phyloP scores from a whole-genome alignment of 2,797 vertebrate species.

The Varecia variegata region DNA sequence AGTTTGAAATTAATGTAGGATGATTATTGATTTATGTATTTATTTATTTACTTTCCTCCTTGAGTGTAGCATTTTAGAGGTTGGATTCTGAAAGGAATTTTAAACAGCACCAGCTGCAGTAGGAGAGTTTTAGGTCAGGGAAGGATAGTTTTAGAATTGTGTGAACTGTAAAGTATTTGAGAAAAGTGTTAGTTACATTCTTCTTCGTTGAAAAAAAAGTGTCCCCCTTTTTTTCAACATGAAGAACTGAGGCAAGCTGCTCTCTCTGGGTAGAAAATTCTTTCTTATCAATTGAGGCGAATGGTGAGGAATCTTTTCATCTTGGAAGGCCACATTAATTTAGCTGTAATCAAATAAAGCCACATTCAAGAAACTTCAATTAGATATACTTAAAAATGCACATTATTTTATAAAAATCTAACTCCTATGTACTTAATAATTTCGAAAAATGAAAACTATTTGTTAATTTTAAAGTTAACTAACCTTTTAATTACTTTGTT shows the following conservation, averaged over 20 bases:
- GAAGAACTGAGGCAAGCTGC: neutral
- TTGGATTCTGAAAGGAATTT: conserved; percentile 21
- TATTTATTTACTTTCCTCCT: conserved; percentile 51
- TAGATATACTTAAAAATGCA: neutral
- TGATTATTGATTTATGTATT: conserved; percentile 51
- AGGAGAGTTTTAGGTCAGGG: neutral
- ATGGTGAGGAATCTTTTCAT: neutral
- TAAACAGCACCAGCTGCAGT: neutral
- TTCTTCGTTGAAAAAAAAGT: neutral
- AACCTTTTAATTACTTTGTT: neutral
- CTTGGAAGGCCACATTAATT: neutral
- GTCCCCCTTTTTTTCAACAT: neutral
- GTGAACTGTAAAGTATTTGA: neutral
- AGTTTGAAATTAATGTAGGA: conserved; percentile 28
- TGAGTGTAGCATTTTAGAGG: conserved; percentile 19
- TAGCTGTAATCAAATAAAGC: neutral
- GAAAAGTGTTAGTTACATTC: neutral
- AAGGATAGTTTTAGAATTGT: neutral
- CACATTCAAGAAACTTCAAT: neutral
- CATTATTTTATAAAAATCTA: neutral
- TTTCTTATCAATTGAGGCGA: neutral
- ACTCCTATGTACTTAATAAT: neutral
- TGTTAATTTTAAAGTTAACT: neutral
- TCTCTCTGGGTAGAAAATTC: neutral
- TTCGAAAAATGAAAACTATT: neutral